Evolutionary conservation across 2,888 invertebrate genomes (phyloP).

Genomic region (Pecten maximus): DNA sequence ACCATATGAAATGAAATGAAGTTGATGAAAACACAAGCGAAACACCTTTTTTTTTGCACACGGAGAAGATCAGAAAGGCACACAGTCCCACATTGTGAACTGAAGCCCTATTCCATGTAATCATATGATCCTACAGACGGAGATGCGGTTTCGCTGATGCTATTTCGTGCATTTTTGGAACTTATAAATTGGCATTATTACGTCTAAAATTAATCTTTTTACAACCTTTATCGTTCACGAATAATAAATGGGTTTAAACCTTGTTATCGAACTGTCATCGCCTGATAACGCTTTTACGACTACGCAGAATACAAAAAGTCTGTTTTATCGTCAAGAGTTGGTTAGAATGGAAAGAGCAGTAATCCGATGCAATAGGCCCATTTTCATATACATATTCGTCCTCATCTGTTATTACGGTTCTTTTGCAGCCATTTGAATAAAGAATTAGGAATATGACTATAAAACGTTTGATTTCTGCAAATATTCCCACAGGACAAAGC

Average conservation of each 20-base stretch:
- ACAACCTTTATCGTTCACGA: conserved; percentile 16
- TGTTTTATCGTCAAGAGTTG: neutral
- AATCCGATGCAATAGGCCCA: neutral
- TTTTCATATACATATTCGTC: conserved; percentile 27
- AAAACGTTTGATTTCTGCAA: neutral
- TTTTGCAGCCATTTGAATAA: neutral
- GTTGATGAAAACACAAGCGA: too few species aligned
- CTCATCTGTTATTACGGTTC: neutral
- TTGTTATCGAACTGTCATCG: conserved; percentile 32
- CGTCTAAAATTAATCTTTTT: conserved; percentile 27
- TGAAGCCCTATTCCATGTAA: neutral
- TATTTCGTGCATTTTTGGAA: conserved; percentile 13
- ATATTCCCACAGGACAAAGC: neutral
- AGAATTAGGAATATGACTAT: neutral
- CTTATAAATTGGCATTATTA: conserved; percentile 35
- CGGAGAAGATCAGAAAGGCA: neutral
- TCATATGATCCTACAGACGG: neutral
- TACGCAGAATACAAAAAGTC: neutral
- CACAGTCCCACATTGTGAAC: neutral
- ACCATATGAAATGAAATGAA: too few species aligned
- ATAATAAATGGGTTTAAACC: conserved; percentile 28
- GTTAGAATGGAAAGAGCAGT: neutral
- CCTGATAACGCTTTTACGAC: neutral
- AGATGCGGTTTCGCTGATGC: neutral
- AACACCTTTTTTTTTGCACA: neutral